phyloP scores from a whole-genome alignment of 2,797 vertebrate species.

The Varecia variegata region DNA sequence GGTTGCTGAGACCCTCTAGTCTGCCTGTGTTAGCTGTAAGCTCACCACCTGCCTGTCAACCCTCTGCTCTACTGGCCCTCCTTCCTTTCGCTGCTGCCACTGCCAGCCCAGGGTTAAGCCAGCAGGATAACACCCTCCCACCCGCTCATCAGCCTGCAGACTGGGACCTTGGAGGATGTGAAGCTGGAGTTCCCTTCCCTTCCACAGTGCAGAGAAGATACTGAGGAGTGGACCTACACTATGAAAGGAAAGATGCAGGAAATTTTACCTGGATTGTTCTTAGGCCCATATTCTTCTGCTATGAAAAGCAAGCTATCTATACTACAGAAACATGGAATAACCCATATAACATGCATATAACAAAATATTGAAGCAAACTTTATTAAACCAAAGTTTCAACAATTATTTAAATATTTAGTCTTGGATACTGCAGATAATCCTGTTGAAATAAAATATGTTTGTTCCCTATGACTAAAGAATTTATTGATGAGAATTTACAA shows the following conservation, averaged over 20 bases:
- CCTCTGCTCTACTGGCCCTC: neutral
- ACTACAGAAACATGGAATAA: slow-evolving; percentile 96
- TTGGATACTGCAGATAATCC: slow-evolving; percentile 99
- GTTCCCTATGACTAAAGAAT: slow-evolving; percentile 98
- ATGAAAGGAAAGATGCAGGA: too few relatives aligned
- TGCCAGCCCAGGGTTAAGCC: slow-evolving; percentile 40
- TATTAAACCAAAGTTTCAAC: slow-evolving; percentile 99
- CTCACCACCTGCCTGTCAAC: neutral
- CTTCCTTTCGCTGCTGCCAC: neutral
- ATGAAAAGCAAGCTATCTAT: slow-evolving; percentile 88
- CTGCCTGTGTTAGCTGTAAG: slow-evolving; percentile 47
- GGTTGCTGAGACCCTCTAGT: neutral
- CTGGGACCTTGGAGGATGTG: slow-evolving; percentile 91
- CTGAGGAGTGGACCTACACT: slow-evolving; percentile 82
- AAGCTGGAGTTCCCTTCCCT: slow-evolving; percentile 94
- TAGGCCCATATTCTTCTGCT: too few relatives aligned
- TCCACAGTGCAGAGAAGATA: slow-evolving; percentile 93
- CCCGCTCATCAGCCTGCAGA: slow-evolving; percentile 72
- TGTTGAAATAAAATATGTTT: slow-evolving; percentile 98
- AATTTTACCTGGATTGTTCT: too few relatives aligned
- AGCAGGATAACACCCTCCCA: slow-evolving; percentile 50
- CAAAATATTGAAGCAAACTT: slow-evolving; percentile 99
- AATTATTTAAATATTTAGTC: slow-evolving; percentile 98
- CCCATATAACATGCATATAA: slow-evolving; percentile 96
- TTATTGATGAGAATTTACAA: slow-evolving; percentile 98